Percentiles rank a stretch among this genome's conserved stretches.
phyloP scores from a whole-genome alignment of 1,140 invertebrate species.

The Chionoecetes opilio region DNA sequence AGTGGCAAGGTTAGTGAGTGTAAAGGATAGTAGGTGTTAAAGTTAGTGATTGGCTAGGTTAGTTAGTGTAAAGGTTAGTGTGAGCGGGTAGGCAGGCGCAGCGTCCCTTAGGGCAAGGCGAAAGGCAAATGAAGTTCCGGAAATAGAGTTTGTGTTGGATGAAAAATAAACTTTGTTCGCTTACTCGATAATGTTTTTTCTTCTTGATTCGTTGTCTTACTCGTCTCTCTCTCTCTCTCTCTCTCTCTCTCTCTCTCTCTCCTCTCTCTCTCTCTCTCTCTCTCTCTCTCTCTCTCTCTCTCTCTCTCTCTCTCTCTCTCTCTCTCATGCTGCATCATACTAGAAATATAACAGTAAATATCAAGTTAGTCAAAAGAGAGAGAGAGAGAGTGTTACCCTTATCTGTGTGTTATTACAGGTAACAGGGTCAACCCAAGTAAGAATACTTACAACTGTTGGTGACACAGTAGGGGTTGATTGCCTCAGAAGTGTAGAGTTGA shows the following conservation, averaged over 20 bases:
- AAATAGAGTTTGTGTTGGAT: constrained; percentile 4
- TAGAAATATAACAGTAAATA: too few species aligned
- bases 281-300: constrained; percentile 32
- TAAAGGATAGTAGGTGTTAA: too few species aligned
- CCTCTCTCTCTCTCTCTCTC: constrained; percentile 14
- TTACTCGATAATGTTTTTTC: neutral
- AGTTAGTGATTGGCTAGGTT: neutral
- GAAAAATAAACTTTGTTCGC: neutral
- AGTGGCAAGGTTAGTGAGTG: too few species aligned
- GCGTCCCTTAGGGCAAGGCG: neutral
- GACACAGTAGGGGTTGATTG: too few species aligned
- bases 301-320: neutral
- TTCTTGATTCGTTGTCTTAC: neutral
- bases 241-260: neutral
- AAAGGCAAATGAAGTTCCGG: neutral
- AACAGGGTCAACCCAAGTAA: too few species aligned
- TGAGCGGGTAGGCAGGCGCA: neutral
- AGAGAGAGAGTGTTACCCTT: too few species aligned
- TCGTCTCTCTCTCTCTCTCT: neutral
- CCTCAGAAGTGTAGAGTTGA: too few species aligned
- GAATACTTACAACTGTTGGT: too few species aligned
- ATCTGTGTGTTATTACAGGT: too few species aligned
- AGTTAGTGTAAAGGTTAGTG: neutral
- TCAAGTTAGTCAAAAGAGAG: too few species aligned
- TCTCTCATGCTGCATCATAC: neutral